Percentiles rank a stretch among this genome's conserved stretches.
Conservation (phyloP, 2,113 vertebrate genomes). For the Mesoclemmys tuberculata region DNA sequence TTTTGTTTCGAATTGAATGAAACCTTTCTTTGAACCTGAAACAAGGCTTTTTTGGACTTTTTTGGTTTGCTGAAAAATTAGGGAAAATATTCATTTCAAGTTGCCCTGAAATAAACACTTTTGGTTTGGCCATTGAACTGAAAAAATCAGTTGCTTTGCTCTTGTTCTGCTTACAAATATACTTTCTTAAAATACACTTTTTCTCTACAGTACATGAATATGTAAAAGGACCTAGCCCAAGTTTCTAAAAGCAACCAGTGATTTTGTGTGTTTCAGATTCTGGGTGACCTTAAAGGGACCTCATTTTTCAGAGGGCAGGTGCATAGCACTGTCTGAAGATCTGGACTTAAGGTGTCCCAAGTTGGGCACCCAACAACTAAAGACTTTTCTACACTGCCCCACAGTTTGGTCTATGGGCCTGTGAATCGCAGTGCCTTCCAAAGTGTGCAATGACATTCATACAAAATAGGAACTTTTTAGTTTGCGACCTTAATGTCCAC, state of each 20-base stretch:
- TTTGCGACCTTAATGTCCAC: not conserved
- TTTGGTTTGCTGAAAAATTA: not conserved
- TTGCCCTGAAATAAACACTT: not conserved
- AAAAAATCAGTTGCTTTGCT: not conserved
- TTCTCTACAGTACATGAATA: not conserved
- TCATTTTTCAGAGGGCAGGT: not conserved
- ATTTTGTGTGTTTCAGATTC: not conserved
- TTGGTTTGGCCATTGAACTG: not conserved
- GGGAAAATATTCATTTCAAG: not conserved
- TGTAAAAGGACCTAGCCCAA: not conserved
- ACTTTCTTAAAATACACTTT: not conserved
- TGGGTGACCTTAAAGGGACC: not conserved
- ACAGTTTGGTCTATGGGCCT: not conserved
- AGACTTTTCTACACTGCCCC: not conserved
- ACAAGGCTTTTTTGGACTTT: not conserved
- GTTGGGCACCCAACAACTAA: not conserved
- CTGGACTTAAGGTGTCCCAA: rapidly evolving
- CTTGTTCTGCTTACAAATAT: not conserved
- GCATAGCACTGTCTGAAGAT: rapidly evolving
- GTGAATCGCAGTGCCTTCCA: not conserved
- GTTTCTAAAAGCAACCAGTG: not conserved
- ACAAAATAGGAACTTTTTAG: not conserved
- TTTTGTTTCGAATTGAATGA: not conserved
- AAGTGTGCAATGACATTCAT: not conserved
- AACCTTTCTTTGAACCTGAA: not conserved